Evolutionary conservation across 2,113 vertebrate genomes (phyloP), one percentile per base, ranked within the genome.

Genomic region (Gila orcuttii): DNA sequence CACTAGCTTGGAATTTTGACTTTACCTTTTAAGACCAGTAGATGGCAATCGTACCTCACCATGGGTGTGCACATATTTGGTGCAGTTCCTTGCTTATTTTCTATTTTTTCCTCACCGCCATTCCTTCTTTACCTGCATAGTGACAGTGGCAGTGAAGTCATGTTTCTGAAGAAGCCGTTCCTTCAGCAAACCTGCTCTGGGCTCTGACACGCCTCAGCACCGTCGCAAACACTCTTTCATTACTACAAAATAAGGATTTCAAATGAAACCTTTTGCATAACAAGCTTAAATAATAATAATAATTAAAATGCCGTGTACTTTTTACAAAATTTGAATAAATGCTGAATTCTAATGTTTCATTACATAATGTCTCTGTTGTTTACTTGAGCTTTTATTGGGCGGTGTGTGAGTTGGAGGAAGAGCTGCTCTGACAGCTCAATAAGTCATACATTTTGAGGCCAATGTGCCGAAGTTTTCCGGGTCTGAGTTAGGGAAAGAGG

Each of bases 381-480:
- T 83, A 59, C 80, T 33, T 52, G 39, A 12, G 28, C 64, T 73
- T 83, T 50, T 17, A 17, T 33, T 25, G 82, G 82, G 82, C 50
- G 66, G 47, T 69, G 76, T 69, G 60, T 3, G 66, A 85, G 47
- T 59, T 60, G 28, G 55, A 74, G 69, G 69, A 52, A 62, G 69
- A 76, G 39, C 42, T 17, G 77, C 55, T 62, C 42, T 62, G 42
- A 19, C 57, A 82, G 23, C 52, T 82, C 60, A 21, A 82, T 52
- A 82, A 66, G 62, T n/a, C 28, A 47, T 11, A 57, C 73, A 28
- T 66, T 82, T 82, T n/a, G 31, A 64, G 71, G 79, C 59, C 71
- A 77, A 17, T 77, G 69, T 83, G 57, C 85, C 39, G 47, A 55
- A 86, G 66, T 86, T 86, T 86, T 83, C 85, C 85, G 85, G 59